phyloP scores from a whole-genome alignment of 2,113 vertebrate genomes.

The Salvelinus namaycush region DNA sequence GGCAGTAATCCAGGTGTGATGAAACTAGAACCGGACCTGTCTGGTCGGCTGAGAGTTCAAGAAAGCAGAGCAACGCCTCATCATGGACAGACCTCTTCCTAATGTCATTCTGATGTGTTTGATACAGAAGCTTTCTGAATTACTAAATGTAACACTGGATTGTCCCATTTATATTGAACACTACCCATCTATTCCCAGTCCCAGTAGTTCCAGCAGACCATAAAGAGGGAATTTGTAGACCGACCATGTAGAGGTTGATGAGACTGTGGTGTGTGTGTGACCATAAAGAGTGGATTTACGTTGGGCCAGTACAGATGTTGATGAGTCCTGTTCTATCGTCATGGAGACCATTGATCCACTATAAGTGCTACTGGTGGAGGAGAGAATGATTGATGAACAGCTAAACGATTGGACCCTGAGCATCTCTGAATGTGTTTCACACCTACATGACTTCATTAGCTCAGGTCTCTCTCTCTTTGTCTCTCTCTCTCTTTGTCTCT shows the following conservation, averaged over 20 bases:
- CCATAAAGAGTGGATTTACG: not conserved
- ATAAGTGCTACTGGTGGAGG: constrained; percentile 3
- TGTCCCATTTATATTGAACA: not conserved
- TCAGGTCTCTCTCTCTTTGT: not conserved
- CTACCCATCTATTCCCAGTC: not conserved
- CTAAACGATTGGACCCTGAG: not conserved
- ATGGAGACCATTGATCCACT: constrained; percentile 41
- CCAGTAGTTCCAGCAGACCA: not conserved
- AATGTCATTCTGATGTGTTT: not conserved
- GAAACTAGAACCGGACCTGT: too few species aligned
- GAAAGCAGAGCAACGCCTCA: too few species aligned
- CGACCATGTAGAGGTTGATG: too few species aligned
- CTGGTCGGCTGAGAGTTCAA: too few species aligned
- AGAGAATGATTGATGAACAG: constrained; percentile 25
- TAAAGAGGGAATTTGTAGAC: too few species aligned
- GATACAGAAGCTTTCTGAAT: not conserved
- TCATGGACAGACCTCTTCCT: too few species aligned
- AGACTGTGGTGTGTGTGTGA: not conserved
- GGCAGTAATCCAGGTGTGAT: too few species aligned
- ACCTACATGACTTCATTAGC: not conserved
- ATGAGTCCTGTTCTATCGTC: constrained; percentile 22
- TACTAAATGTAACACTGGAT: not conserved
- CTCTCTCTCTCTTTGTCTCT: not conserved
- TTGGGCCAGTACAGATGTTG: constrained; percentile 11
- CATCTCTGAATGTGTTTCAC: not conserved